Conservation (phyloP, 2,113 vertebrate species). For the Vulpes vulpes region DNA sequence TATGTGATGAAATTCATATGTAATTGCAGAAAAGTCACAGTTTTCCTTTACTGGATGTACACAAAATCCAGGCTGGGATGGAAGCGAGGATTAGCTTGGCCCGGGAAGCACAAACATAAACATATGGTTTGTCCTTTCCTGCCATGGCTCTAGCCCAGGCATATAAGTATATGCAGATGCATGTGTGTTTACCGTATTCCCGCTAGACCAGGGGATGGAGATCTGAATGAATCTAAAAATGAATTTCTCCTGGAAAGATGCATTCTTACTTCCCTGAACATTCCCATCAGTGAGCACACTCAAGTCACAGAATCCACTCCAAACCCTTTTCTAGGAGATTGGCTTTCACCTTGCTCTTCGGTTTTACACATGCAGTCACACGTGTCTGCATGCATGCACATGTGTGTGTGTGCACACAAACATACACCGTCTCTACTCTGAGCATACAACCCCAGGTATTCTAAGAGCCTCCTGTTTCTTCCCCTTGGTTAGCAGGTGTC, state of each 20-base stretch:
- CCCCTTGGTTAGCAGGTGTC: neutral
- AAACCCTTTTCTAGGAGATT: neutral
- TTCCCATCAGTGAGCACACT: neutral
- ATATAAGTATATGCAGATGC: no score
- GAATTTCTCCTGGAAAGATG: neutral
- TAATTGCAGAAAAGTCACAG: neutral
- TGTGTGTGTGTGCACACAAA: no score
- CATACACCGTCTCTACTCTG: neutral
- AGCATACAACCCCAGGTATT: neutral
- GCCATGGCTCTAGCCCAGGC: neutral
- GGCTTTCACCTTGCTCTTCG: neutral
- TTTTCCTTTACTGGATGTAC: neutral
- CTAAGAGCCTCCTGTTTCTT: neutral
- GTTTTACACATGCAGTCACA: neutral
- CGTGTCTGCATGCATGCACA: neutral
- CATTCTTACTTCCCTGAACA: neutral
- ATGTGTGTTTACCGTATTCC: neutral
- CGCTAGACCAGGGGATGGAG: neutral
- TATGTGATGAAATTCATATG: neutral
- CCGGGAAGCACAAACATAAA: fast-evolving
- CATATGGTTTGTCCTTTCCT: neutral
- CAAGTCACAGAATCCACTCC: neutral
- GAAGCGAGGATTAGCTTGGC: neutral
- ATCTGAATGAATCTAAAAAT: neutral
- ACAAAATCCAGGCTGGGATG: neutral